Base-by-base conservation (phyloP, 1,140 invertebrate species). In the Anagrus nilaparvatae region DNA sequence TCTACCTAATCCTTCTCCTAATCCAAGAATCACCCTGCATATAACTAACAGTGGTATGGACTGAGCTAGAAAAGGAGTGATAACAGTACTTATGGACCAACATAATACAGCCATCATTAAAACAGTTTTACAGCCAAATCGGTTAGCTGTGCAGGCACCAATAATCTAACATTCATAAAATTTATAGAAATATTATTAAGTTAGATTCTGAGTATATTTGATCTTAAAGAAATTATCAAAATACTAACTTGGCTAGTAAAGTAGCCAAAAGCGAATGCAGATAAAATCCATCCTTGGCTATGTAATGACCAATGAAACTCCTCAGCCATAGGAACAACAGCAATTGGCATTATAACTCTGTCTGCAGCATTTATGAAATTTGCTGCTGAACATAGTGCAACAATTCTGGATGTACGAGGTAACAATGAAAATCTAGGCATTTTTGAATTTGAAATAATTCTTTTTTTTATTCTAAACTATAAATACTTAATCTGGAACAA, bases 301-400 rank as follows among this genome's bases (percentile, higher is more conserved):
- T 83, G 75, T 16, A 87, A 57, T 49, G 69, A 76, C 83, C 82
- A 86, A 27, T 79, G 74, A 55, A 76, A 86, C 55, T 84, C 67
- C 55, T 81, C 74, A 2, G 78, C 76, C 82, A 87, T 86, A 2
- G 73, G 78, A 23, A 86, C 76, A 44, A 87, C 84, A 10, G 83
- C 80, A 32, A 86, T 82, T 2, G 84, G 83, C 82, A 87, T 85
- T 33, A 87, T 80, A 14, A 85, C 81, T 45, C 83, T 60, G 62
- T 87, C 84, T 2, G 82, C 83, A 28, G 83, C 78, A 62, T 86
- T 86, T 46, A 86, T 85, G 48, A 87, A 84, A 65, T 86, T 86
- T 14, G 82, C 82, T 38, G 77, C 64, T 5, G 80, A 82, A 58
- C 82, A 85, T 32, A 86, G 58, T 30, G 75, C 77, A 16, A 85